Conservation (phyloP, 2,113 vertebrate species). For the Merops nubicus region DNA sequence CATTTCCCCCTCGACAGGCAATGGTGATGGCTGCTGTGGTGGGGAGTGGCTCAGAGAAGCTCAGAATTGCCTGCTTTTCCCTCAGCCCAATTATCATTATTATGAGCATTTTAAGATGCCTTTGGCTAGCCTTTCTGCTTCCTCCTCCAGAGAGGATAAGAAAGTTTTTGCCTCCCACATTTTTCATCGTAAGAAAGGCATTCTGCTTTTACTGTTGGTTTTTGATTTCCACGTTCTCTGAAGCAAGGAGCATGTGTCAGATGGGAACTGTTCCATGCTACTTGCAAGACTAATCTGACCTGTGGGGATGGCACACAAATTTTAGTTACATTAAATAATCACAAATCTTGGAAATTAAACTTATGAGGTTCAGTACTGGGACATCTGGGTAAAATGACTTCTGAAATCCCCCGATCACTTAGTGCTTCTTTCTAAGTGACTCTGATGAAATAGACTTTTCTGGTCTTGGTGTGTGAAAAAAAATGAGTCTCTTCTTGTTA, state of each 20-base stretch:
- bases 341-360: background rate
- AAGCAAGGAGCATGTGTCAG: background rate
- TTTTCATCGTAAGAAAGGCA: background rate
- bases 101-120: background rate
- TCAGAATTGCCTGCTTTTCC: background rate
- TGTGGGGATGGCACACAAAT: background rate
- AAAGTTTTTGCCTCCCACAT: background rate
- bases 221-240: background rate
- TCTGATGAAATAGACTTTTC: background rate
- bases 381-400: background rate
- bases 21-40: rapidly evolving
- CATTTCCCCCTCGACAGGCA: background rate
- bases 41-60: rapidly evolving
- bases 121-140: background rate
- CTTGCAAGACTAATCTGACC: background rate
- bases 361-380: background rate
- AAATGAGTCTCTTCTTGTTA: background rate
- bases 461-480: background rate
- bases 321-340: background rate
- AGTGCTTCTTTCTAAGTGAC: background rate
- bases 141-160: background rate
- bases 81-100: background rate
- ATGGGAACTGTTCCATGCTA: background rate
- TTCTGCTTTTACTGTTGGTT: background rate
- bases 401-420: background rate